Evolutionary conservation across 1,140 invertebrate species (phyloP), one percentile per base, ranked within the genome.

Genomic region (Lutraria rhynchaena): DNA sequence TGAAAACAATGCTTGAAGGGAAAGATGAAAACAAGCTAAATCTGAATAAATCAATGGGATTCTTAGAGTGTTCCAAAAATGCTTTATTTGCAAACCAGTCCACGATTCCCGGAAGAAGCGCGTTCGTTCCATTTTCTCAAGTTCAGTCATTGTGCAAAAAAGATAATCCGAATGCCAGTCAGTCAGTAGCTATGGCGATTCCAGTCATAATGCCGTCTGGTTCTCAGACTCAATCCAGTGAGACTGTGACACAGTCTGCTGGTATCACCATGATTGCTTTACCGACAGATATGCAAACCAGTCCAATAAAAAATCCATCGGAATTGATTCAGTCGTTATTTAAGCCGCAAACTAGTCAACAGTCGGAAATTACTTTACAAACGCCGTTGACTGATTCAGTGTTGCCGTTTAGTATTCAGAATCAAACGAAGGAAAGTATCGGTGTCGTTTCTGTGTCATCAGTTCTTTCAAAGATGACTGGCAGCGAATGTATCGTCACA

Each of bases 81-180:
- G 46, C 49, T 24, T 70, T 80, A 35, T 80, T 80, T 80, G 76
- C 70, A n/a, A 80, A 70, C 33, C 76, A 80, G 49, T 69, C 49
- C 31, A 70, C 46, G 7, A 49, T 63, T 11, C 51, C 69, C 17
- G 60, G 65, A 1, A 73, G 61, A 49, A 83, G 82, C 69, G 82
- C 82, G n/a, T 83, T 83, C 74, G 82, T 83, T 57, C 82, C 82
- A 0, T 83, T 83, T 75, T 83, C 82, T 0, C 75, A 80, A 29
- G 41, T 67, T 13, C 81, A 83, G 44, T 61, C 60, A 19, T 17
- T 65, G 17, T 29, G 76, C 2, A 49, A 69, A 35, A 81, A 78
- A 57, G 76, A 83, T 29, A 57, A 31, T 44, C 27, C 46, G 5
- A 29, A 24, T 57, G 22, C 41, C 11, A 83, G 17, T 24, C 63